phyloP scores from a whole-genome alignment of 2,888 invertebrate species.

The Nesidiocoris tenuis region DNA sequence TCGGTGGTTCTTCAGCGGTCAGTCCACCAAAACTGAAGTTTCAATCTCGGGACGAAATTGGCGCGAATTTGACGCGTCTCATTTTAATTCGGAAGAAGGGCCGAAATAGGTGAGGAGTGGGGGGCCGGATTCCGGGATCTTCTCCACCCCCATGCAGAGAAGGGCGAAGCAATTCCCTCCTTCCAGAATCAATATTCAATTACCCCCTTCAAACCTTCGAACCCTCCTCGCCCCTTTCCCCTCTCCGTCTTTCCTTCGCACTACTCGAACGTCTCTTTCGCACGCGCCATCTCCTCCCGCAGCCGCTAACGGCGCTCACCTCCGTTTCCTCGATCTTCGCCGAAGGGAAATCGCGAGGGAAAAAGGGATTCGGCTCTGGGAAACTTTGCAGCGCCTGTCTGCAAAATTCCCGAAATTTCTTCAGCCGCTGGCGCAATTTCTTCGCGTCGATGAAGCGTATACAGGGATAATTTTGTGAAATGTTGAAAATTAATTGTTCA shows the following conservation, averaged over 20 bases:
- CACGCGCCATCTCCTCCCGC: neutral
- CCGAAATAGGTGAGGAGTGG: neutral
- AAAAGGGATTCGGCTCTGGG: no score
- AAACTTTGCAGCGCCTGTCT: no score
- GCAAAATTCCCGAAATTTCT: no score
- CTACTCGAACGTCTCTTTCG: neutral
- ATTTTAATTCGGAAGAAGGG: conserved; percentile 8
- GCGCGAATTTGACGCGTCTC: neutral
- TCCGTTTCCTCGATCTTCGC: neutral
- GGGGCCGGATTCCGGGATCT: neutral
- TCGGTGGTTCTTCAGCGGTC: no score
- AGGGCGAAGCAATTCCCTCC: conserved; percentile 40
- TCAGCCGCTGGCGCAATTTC: no score
- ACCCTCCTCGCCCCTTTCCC: neutral
- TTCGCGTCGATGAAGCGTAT: no score
- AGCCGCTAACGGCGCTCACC: neutral
- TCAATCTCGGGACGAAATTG: no score
- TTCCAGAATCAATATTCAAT: conserved; percentile 43
- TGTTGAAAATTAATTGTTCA: no score
- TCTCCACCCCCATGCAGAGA: conserved; percentile 15
- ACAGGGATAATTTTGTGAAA: no score
- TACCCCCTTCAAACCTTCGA: conserved; percentile 34
- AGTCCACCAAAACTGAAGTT: no score
- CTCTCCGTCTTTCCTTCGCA: neutral
- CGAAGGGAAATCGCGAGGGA: neutral